Base-by-base conservation (phyloP, 2,113 vertebrate species). In the Hippocampus guttulatus region DNA sequence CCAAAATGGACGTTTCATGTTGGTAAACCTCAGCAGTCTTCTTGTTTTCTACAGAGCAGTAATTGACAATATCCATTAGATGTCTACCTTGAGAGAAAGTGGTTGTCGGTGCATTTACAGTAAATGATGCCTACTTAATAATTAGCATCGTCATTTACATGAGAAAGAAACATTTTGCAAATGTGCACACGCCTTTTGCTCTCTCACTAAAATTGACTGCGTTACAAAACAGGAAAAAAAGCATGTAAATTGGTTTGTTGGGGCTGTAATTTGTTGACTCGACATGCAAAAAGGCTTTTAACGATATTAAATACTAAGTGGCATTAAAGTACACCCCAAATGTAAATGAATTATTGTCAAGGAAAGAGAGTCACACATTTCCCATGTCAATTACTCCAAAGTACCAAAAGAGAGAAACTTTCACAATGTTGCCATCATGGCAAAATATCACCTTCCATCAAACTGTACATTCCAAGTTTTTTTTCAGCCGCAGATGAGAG, bases 1-100 rank as follows among this genome's bases (percentile, higher is more conserved):
- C 64, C 73, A 86, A 81, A 80, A 81, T 84, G 78, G 71, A 47
- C 43, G 77, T 75, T 88, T 88, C 80, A 76, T 74, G 69, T 41
- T 47, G 49, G 78, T 67, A 68, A 65, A 69, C 61, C 72, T 81
- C 69, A 38, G 71, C 54, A 52, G 72, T 77, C 54, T 70, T 79
- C 69, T 63, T 70, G 68, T 81, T 87, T 62, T 67, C 81, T 75
- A 67, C 65, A 70, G 79, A 75, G 74, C 67, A 69, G 75, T 71
- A 81, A 78, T 84, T 80, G 79, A 85, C 77, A 76, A 82, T 74
- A 81, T 77, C 74, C 47, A 76, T 77, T 14, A 25, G 23, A 15
- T 5, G 23, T 51, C 47, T 51, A 10, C 3, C 21, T 58, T 58
- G 25, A 51, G 1, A 18, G 47, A 6, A 60, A 15, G 15, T 60